These are phyloP conservation scores for Nudaria mundana DNA, from an alignment of 2,888 invertebrate species.

Conservation along the genomic window DNA sequence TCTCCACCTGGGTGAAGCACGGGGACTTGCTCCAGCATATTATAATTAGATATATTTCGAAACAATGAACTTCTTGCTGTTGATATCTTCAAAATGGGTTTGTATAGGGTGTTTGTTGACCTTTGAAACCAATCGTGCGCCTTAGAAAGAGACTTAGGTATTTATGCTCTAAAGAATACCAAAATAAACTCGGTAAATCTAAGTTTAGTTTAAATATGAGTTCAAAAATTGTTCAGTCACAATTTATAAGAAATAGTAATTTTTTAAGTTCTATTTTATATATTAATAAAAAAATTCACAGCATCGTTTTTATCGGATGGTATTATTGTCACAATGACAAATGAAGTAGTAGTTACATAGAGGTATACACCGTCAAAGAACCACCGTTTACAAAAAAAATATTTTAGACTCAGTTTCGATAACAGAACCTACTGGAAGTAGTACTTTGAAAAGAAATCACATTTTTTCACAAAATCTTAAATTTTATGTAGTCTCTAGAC, in stretches of 20 bases:
- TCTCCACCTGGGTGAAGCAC: too few species aligned
- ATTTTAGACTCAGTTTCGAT: too few species aligned
- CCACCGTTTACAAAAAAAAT: too few species aligned
- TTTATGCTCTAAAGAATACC: constrained; percentile 48
- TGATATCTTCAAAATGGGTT: too few species aligned
- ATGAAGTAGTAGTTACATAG: too few species aligned
- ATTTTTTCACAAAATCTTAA: constrained; percentile 25
- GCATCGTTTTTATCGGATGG: constrained; percentile 40
- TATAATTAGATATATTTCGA: background rate
- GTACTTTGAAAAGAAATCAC: too few species aligned
- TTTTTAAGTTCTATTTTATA: constrained; percentile 38
- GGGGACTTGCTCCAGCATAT: too few species aligned
- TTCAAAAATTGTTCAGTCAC: constrained; percentile 73
- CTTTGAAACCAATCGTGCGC: constrained; percentile 34
- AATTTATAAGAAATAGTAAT: constrained; percentile 66
- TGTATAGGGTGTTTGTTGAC: background rate
- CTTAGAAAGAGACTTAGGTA: constrained; percentile 20
- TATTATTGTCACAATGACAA: constrained; percentile 46
- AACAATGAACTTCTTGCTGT: background rate
- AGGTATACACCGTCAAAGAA: too few species aligned
- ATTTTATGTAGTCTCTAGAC: constrained; percentile 21
- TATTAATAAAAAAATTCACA: constrained; percentile 50
- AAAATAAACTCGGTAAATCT: constrained; percentile 66
- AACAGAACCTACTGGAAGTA: too few species aligned
- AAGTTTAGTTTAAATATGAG: constrained; percentile 62